phyloP scores from a whole-genome alignment of 2,888 invertebrate species.

The Acanthopleura granulata region DNA sequence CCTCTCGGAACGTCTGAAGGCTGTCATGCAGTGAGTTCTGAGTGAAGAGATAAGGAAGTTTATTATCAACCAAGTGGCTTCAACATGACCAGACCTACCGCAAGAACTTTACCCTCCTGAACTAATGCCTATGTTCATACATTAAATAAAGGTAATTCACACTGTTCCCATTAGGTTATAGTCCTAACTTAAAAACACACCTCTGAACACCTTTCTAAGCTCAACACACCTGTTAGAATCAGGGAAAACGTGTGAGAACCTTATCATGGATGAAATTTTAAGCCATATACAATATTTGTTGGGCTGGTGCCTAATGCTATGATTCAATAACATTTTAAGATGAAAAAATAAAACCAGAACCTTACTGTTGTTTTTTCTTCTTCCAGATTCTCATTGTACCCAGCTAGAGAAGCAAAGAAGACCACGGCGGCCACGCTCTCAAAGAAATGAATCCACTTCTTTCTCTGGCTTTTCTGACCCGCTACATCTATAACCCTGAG shows the following conservation, averaged over 20 bases:
- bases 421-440: conserved; percentile 60
- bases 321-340: neutral
- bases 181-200: no score
- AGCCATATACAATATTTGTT: no score
- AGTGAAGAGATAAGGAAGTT: neutral
- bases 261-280: no score
- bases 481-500: conserved; percentile 60
- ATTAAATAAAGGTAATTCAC: no score
- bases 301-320: neutral
- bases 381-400: conserved; percentile 46
- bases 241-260: no score
- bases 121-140: no score
- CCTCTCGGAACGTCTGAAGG: conserved; percentile 61
- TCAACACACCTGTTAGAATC: no score
- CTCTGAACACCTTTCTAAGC: no score
- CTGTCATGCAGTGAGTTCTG: conserved; percentile 66
- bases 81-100: no score
- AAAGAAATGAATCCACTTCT: conserved; percentile 66
- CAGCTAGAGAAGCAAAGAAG: conserved; percentile 59
- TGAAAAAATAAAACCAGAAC: neutral
- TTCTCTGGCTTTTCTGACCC: conserved; percentile 55
- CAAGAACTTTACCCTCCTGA: no score
- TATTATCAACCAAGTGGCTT: no score
- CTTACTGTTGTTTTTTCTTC: conserved; percentile 22
- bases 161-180: no score